A percentile compares a stretch with the other conserved stretches of the same genome.
These are phyloP conservation scores for Parauchenoglanis punctatus DNA, from an alignment of 2,797 vertebrate genomes.

Conservation along the genomic window DNA sequence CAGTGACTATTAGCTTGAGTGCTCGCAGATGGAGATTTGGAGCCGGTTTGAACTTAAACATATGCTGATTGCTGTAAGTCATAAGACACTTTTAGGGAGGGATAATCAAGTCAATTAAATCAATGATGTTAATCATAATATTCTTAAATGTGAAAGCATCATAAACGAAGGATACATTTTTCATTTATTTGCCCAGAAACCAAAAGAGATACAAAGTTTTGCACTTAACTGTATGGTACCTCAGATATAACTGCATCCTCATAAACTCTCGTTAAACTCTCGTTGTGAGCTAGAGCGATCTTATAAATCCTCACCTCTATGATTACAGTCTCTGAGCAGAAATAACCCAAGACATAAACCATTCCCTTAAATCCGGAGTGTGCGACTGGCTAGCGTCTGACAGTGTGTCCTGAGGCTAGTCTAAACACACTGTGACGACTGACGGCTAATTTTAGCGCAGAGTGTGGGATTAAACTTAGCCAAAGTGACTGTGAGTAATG, in stretches of 20 bases:
- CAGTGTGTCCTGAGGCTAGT: conserved; percentile 32
- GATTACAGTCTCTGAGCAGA: conserved; percentile 17
- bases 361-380: conserved; percentile 18
- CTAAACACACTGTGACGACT: conserved; percentile 27
- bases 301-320: conserved; percentile 26
- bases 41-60: background rate
- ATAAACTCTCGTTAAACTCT: background rate
- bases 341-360: conserved; percentile 28
- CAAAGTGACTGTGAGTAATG: conserved; percentile 9
- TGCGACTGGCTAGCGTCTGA: conserved; percentile 26
- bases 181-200: background rate
- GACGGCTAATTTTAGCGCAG: conserved; percentile 24
- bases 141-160: background rate
- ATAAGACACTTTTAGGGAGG: background rate
- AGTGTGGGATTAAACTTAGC: conserved; percentile 14
- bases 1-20: background rate
- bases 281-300: background rate
- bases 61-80: background rate
- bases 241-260: background rate
- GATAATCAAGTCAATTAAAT: background rate
- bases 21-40: background rate
- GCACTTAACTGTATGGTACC: background rate
- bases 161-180: background rate
- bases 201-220: background rate
- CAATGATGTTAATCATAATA: background rate